Evolutionary conservation across 2,113 vertebrate species (phyloP).

Genomic region (Parus major): DNA sequence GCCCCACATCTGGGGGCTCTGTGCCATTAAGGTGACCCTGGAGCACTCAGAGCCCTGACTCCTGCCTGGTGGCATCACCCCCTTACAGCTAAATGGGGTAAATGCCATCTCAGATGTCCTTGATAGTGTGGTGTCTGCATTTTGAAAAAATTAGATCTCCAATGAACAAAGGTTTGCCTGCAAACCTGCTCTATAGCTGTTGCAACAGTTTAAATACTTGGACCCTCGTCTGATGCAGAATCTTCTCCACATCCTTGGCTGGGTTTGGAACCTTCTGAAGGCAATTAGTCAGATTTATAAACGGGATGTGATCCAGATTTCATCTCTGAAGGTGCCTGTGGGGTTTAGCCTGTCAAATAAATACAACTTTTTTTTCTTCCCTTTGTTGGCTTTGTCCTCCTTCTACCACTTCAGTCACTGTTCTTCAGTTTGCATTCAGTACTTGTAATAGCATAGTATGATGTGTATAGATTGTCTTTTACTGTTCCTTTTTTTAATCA

Average conservation of each 20-base stretch:
- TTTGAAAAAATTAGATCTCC: neutral
- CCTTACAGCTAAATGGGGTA: neutral
- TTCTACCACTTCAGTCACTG: neutral
- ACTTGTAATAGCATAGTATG: neutral
- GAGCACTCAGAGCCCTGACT: neutral
- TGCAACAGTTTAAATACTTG: neutral
- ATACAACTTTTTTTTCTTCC: neutral
- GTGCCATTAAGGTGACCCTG: neutral
- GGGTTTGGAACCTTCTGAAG: neutral
- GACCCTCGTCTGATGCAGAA: neutral
- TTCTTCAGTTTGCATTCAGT: neutral
- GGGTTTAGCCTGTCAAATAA: neutral
- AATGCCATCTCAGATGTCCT: neutral
- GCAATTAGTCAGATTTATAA: neutral
- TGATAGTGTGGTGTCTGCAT: neutral
- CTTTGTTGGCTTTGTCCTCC: neutral
- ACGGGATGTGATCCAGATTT: neutral
- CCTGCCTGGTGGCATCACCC: neutral
- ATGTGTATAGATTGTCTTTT: neutral
- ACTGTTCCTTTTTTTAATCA: neutral
- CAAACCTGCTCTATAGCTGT: neutral
- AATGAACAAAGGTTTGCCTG: neutral
- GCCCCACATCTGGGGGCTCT: neutral
- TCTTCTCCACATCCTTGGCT: neutral
- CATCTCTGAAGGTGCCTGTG: neutral